Evolutionary conservation across 2,113 vertebrate species (phyloP).

Genomic region (Butorides virescens): DNA sequence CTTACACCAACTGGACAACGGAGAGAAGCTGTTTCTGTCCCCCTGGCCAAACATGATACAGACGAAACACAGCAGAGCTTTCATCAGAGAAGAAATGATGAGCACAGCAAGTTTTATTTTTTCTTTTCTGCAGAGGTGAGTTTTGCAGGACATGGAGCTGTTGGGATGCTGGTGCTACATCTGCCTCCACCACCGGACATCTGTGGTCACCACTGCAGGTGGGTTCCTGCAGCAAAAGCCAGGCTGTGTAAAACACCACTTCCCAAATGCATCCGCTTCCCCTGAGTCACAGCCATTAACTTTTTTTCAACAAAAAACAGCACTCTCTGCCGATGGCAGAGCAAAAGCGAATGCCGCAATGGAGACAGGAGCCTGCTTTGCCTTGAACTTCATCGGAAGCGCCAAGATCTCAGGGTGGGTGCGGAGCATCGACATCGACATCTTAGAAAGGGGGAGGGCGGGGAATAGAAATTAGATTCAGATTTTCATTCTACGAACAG

Average conservation of each 20-base stretch:
- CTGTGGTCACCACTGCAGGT: fast-evolving
- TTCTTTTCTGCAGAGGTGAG: background rate
- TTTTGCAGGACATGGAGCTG: background rate
- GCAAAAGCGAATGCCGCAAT: fast-evolving
- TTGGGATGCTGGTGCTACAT: background rate
- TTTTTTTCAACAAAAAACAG: background rate
- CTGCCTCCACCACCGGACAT: background rate
- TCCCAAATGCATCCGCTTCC: background rate
- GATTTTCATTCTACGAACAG: background rate
- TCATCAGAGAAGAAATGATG: background rate
- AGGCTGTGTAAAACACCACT: background rate
- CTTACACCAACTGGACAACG: background rate
- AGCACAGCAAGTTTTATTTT: fast-evolving
- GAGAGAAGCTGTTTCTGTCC: background rate
- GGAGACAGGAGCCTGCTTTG: background rate
- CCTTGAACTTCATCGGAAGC: background rate
- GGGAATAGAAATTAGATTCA: background rate
- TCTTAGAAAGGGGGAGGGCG: background rate
- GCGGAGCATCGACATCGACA: background rate
- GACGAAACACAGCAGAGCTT: background rate
- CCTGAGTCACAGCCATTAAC: background rate
- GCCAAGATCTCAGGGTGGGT: background rate
- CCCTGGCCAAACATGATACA: background rate
- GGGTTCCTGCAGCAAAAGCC: background rate
- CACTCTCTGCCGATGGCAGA: background rate